Conservation (phyloP, 2,888 invertebrate genomes). For the Exocentrus adspersus region DNA sequence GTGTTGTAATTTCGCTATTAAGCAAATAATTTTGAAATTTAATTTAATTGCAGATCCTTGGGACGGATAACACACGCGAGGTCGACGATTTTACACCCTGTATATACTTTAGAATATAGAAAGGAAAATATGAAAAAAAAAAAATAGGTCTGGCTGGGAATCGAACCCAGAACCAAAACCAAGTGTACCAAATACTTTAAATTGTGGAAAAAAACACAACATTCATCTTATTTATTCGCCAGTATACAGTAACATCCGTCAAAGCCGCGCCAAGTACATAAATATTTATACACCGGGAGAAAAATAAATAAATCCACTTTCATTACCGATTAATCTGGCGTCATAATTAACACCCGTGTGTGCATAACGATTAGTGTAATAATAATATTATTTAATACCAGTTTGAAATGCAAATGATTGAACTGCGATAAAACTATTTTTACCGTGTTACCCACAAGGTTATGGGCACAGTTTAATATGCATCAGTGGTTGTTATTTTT, state of each 20-base stretch:
- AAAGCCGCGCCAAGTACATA: too few species aligned
- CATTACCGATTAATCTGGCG: neutral
- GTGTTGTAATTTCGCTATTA: conserved; percentile 3
- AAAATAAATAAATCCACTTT: neutral
- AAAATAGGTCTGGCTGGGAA: too few species aligned
- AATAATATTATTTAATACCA: conserved; percentile 1
- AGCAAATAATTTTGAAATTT: conserved; percentile 16
- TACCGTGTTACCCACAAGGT: neutral
- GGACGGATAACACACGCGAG: neutral
- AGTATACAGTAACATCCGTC: too few species aligned
- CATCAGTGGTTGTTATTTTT: neutral
- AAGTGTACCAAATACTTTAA: too few species aligned
- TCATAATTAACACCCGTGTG: conserved; percentile 1
- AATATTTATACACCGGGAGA: neutral
- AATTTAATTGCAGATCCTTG: conserved; percentile 17
- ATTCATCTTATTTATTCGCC: too few species aligned
- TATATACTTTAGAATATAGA: neutral
- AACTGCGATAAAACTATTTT: conserved; percentile 9
- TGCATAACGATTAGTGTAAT: neutral
- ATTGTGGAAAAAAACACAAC: too few species aligned
- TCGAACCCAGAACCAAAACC: too few species aligned
- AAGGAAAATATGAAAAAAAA: neutral
- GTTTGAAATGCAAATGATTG: neutral
- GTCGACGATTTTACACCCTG: conserved; percentile 5
- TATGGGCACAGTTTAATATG: neutral